Base-by-base conservation (phyloP, 2,797 vertebrate genomes). In the Hoplostethus mediterraneus region DNA sequence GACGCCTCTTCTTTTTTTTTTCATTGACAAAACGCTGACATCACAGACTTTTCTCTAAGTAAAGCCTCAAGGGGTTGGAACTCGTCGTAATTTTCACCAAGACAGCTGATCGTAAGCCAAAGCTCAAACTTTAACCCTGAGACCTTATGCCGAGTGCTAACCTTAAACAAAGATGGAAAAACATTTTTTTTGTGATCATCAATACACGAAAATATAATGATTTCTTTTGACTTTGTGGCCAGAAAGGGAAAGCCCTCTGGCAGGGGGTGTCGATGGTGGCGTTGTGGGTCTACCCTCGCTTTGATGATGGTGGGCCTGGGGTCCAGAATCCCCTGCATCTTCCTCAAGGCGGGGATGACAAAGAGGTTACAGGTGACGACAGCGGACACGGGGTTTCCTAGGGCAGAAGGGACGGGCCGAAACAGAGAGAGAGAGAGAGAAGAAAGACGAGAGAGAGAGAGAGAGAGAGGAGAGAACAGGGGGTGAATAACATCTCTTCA, bases 321-420 rank as follows among this genome's bases (percentile, higher is more conserved):
- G 94, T 99, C 98, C 93, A 99, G 91, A 93, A 99, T 99, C 83
- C 98, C 98, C 93, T 99, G 98, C 98, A 99, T 99, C 92, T 99
- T 99, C 94, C 98, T 98, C 94, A 99, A 95, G 79, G 98, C 98
- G 72, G 98, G 98, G 93, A 99, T 99, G 89, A 99, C 98, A 90
- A 99, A 99, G 93, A 99, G 98, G 94, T 99, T 99, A 95, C 98
- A 99, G 91, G 98, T 99, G 90, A 99, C 98, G 51, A 99, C 98
- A 60, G 98, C 98, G 75, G 98, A 99, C 89, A 99, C 98, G 64
- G 98, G 98, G 87, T 99, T 99, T 91, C 98, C 98, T 99, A 89
- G 88, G 90, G 85, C 90, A 78, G 67, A 87, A 7, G 81, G 83
- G 21, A 77, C 61, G 63, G 68, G 63, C 63, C 63, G 17, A 42